Conservation (phyloP, 2,888 invertebrate species). For the Drosophila atripex region DNA sequence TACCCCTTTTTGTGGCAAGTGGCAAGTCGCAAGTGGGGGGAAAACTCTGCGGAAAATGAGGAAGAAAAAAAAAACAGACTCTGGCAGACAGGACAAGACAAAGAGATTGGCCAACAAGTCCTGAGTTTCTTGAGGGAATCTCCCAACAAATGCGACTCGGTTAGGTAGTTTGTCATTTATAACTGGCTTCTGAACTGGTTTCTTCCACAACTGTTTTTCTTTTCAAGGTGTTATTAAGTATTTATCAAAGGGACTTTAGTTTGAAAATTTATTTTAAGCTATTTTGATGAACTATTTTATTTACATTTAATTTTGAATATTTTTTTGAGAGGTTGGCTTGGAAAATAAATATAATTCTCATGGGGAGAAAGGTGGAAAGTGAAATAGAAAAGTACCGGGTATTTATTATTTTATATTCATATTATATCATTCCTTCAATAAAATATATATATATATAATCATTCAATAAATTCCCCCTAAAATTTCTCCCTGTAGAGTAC, state of each 20-base stretch:
- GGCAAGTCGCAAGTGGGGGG: background rate
- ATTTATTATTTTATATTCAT: background rate
- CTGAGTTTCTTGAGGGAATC: conserved; percentile 24
- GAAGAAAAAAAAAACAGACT: conserved; percentile 10
- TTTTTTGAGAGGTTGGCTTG: too few relatives aligned
- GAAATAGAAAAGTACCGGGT: too few relatives aligned
- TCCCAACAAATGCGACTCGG: conserved; percentile 55
- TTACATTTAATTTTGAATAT: too few relatives aligned
- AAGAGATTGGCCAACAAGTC: conserved; percentile 24
- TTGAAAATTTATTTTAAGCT: too few relatives aligned
- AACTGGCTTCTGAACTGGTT: conserved; percentile 29
- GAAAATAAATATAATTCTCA: too few relatives aligned
- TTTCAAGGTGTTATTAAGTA: too few relatives aligned
- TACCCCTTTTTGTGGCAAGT: background rate
- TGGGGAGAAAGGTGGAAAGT: too few relatives aligned
- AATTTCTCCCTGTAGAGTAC: background rate
- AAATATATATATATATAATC: too few relatives aligned
- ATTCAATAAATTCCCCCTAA: too few relatives aligned
- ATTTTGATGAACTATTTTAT: too few relatives aligned
- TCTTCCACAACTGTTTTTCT: background rate
- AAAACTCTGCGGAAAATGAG: conserved; percentile 39
- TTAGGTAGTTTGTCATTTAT: conserved; percentile 62
- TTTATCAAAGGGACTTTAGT: too few relatives aligned
- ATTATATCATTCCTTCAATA: too few relatives aligned
- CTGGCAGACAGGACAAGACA: background rate